Evolutionary conservation across 2,113 vertebrate genomes (phyloP).

Genomic region (Lamprotornis superbus): DNA sequence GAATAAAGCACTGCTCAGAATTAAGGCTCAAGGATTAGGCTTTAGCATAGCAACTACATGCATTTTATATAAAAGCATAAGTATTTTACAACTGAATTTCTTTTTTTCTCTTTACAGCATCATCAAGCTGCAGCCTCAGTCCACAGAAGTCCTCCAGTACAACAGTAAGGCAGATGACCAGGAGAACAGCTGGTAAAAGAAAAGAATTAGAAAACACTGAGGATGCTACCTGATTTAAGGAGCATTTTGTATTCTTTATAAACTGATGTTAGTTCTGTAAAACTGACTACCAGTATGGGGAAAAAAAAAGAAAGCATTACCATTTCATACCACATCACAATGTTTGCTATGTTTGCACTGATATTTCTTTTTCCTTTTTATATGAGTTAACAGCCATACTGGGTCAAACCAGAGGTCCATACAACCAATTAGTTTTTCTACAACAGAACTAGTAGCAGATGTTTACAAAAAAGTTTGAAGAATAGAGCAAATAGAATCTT

Average conservation of each 20-base stretch:
- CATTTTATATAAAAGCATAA: background rate
- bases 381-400: background rate
- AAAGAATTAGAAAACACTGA: background rate
- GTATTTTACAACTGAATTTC: background rate
- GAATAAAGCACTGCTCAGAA: background rate
- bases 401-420: conserved; percentile 3
- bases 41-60: background rate
- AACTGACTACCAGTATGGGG: background rate
- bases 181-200: background rate
- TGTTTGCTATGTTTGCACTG: background rate
- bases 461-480: background rate
- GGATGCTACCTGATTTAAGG: background rate
- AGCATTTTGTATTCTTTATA: background rate
- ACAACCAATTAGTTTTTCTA: background rate
- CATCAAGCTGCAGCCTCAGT: background rate
- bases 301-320: background rate
- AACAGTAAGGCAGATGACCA: background rate
- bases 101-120: background rate
- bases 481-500: background rate
- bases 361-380: background rate
- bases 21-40: background rate
- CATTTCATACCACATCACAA: background rate
- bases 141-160: background rate
- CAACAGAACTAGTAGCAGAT: background rate
- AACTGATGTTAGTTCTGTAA: background rate